Percentiles rank a stretch among this genome's conserved stretches.
Conservation (phyloP, 1,140 invertebrate genomes). For the Dinoponera quadriceps region DNA sequence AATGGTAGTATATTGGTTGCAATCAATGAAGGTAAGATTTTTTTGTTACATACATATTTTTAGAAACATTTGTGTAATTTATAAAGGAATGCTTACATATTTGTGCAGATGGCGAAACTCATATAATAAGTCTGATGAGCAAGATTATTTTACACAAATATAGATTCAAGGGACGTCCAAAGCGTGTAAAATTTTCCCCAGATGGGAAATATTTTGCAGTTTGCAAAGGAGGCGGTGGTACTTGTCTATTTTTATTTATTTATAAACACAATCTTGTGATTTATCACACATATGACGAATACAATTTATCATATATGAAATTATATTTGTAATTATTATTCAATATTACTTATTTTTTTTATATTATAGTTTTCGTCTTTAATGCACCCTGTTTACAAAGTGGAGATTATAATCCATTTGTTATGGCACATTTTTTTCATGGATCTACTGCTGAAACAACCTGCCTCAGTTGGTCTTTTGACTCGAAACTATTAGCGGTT, state of each 20-base stretch:
- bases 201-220: slow-evolving; percentile 97
- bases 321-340: slow-evolving; percentile 13
- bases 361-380: slow-evolving; percentile 92
- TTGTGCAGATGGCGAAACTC: slow-evolving; percentile 92
- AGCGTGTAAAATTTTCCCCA: slow-evolving; percentile 95
- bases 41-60: slow-evolving; percentile 43
- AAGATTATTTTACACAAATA: slow-evolving; percentile 93
- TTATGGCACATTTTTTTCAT: slow-evolving; percentile 93
- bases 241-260: slow-evolving; percentile 56
- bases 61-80: slow-evolving; percentile 27
- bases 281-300: slow-evolving; percentile 41
- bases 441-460: slow-evolving; percentile 93
- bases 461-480: slow-evolving; percentile 95
- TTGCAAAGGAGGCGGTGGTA: slow-evolving; percentile 93
- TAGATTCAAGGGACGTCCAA: slow-evolving; percentile 92
- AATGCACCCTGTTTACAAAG: slow-evolving; percentile 92
- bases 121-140: slow-evolving; percentile 95
- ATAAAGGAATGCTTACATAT: slow-evolving; percentile 1
- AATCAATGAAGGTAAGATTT: slow-evolving; percentile 93
- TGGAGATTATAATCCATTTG: slow-evolving; percentile 95
- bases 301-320: slow-evolving; percentile 50
- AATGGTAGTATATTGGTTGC: slow-evolving; percentile 94
- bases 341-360: slow-evolving; percentile 32
- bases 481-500: slow-evolving; percentile 94
- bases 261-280: slow-evolving; percentile 27